These are phyloP conservation scores for Ammodytes dubius DNA, from an alignment of 2,113 vertebrate species.

Conservation along the genomic window DNA sequence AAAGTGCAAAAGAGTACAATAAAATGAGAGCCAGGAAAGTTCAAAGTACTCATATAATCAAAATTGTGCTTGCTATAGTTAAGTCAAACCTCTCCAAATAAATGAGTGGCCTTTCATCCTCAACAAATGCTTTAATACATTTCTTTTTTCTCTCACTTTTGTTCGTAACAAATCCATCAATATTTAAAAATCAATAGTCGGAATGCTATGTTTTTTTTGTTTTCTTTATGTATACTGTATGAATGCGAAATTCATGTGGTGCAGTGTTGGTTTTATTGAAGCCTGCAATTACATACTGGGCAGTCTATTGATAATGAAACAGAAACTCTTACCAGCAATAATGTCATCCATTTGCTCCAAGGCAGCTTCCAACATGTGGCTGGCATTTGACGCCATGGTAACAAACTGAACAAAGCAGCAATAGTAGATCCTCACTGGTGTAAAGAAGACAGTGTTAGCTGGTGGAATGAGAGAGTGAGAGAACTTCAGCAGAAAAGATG, in stretches of 20 bases:
- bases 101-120: background rate
- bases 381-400: conserved; percentile 90
- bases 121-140: background rate
- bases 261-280: conserved; percentile 16
- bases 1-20: background rate
- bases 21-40: background rate
- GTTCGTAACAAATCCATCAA: background rate
- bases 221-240: background rate
- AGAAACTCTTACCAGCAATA: conserved; percentile 89
- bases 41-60: conserved; percentile 6
- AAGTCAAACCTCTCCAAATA: background rate
- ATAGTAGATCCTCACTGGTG: conserved; percentile 8
- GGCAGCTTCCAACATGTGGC: conserved; percentile 90
- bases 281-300: conserved; percentile 56
- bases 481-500: conserved; percentile 30
- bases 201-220: too few relatives aligned
- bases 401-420: conserved; percentile 31
- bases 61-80: background rate
- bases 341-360: conserved; percentile 95
- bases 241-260: conserved; percentile 18
- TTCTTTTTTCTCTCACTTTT: background rate
- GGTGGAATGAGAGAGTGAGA: conserved; percentile 25
- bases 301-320: conserved; percentile 42
- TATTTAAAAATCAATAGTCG: background rate
- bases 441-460: conserved; percentile 11